phyloP scores from a whole-genome alignment of 2,888 invertebrate genomes.

The Drosophila ochracea region DNA sequence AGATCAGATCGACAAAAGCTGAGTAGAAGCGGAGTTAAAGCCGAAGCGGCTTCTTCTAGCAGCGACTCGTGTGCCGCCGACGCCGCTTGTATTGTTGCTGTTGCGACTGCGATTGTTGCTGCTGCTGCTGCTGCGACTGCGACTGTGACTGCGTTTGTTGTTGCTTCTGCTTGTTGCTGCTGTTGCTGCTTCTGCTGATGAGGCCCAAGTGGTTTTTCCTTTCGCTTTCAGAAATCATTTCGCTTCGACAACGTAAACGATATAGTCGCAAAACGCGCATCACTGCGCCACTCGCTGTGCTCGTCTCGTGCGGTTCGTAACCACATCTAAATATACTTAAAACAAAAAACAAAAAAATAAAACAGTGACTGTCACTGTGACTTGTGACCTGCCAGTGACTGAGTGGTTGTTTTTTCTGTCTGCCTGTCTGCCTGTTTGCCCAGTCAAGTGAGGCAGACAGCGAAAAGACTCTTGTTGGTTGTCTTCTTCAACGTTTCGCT shows the following conservation, averaged over 20 bases:
- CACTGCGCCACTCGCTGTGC: slow-evolving; percentile 68
- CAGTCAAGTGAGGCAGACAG: slow-evolving; percentile 67
- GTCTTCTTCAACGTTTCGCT: slow-evolving; percentile 82
- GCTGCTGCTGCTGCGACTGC: slow-evolving; percentile 44
- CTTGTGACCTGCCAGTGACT: slow-evolving; percentile 37
- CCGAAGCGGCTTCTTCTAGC: slow-evolving; percentile 31
- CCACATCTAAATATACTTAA: slow-evolving; percentile 12
- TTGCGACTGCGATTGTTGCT: slow-evolving; percentile 26
- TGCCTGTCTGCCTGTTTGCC: slow-evolving; percentile 48
- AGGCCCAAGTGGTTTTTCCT: slow-evolving; percentile 84
- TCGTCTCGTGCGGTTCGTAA: slow-evolving; percentile 74
- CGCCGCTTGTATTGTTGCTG: slow-evolving; percentile 1
- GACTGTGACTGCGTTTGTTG: slow-evolving; percentile 23
- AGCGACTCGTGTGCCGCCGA: slow-evolving; percentile 31
- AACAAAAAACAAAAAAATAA: neutral
- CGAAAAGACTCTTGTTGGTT: slow-evolving; percentile 34
- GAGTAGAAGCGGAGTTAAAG: slow-evolving; percentile 4
- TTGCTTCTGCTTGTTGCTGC: slow-evolving; percentile 46
- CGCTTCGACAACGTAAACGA: slow-evolving; percentile 84
- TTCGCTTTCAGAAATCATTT: slow-evolving; percentile 85
- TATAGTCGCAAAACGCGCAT: slow-evolving; percentile 84
- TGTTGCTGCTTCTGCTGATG: slow-evolving; percentile 47
- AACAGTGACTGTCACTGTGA: slow-evolving; percentile 32
- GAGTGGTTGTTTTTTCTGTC: slow-evolving; percentile 38
- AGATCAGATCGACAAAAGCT: slow-evolving; percentile 1